Percentiles rank a stretch among this genome's conserved stretches.
These are phyloP conservation scores for Dipodomys stephensi DNA, from an alignment of 2,113 vertebrate genomes.

Conservation along the genomic window DNA sequence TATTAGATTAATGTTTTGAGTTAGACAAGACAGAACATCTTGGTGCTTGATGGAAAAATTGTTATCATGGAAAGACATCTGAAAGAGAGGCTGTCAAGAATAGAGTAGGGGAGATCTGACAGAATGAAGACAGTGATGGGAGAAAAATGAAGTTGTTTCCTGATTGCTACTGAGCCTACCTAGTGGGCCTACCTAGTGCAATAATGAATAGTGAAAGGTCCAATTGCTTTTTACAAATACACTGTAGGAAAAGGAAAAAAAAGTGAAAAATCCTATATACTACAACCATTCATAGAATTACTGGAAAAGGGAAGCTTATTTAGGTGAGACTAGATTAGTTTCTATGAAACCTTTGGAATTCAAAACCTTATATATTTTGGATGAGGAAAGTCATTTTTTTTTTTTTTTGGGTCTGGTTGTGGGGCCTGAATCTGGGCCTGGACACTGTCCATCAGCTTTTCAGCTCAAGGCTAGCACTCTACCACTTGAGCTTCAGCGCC, in stretches of 20 bases:
- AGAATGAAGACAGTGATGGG: conserved; percentile 15
- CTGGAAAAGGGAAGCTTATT: neutral
- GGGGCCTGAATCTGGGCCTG: too few species aligned
- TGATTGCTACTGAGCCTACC: neutral
- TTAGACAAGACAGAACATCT: conserved; percentile 35
- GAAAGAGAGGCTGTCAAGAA: conserved; percentile 16
- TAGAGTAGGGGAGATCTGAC: conserved; percentile 3
- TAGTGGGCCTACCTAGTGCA: neutral
- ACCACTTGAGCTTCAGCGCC: too few species aligned
- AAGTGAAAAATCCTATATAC: neutral
- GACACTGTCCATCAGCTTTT: too few species aligned
- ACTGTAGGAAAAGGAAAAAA: neutral
- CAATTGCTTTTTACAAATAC: neutral
- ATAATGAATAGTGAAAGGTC: neutral
- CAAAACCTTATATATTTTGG: neutral
- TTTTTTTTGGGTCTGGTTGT: too few species aligned
- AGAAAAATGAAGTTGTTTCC: conserved; percentile 34
- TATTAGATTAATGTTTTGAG: conserved; percentile 28
- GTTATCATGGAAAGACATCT: conserved; percentile 46
- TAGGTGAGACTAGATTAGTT: conserved; percentile 18
- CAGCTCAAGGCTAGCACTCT: too few species aligned
- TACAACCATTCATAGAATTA: conserved; percentile 40
- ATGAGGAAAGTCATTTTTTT: neutral
- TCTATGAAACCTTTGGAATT: neutral
- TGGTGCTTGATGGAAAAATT: conserved; percentile 30